These are phyloP conservation scores for Alauda arvensis DNA, from an alignment of 2,797 vertebrate species.

Conservation along the genomic window DNA sequence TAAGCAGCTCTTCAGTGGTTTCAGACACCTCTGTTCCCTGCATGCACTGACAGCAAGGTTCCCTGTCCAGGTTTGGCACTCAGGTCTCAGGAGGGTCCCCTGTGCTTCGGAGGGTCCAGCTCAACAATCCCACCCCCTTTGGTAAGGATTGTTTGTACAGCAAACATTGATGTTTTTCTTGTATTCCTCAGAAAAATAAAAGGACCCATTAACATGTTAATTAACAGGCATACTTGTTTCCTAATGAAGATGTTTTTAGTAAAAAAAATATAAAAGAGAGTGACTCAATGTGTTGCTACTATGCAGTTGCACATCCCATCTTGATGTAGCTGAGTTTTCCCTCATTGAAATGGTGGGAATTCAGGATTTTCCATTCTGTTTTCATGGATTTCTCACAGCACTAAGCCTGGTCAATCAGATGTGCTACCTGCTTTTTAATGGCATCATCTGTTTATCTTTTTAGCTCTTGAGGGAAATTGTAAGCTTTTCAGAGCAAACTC, in stretches of 20 bases:
- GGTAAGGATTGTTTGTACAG: slow-evolving; percentile 68
- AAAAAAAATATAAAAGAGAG: background rate
- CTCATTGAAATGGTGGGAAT: background rate
- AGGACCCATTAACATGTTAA: background rate
- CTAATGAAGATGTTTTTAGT: background rate
- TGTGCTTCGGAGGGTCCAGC: slow-evolving; percentile 75
- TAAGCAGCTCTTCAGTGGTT: background rate
- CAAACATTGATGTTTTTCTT: rapidly evolving
- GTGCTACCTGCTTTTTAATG: background rate
- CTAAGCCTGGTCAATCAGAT: background rate
- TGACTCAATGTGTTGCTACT: background rate
- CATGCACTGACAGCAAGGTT: background rate
- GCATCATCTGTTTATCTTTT: background rate
- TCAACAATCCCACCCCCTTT: slow-evolving; percentile 86
- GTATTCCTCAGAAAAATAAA: background rate
- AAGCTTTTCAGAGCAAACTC: background rate
- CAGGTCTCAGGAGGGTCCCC: slow-evolving; percentile 85
- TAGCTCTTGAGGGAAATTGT: background rate
- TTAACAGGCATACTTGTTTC: background rate
- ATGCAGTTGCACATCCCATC: background rate
- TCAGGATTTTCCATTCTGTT: background rate
- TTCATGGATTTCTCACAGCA: background rate
- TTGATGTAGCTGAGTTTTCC: background rate
- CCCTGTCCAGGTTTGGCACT: slow-evolving; percentile 81
- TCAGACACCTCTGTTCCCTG: background rate